Conservation (phyloP, 2,888 invertebrate genomes). For the Eupithecia exiguata region DNA sequence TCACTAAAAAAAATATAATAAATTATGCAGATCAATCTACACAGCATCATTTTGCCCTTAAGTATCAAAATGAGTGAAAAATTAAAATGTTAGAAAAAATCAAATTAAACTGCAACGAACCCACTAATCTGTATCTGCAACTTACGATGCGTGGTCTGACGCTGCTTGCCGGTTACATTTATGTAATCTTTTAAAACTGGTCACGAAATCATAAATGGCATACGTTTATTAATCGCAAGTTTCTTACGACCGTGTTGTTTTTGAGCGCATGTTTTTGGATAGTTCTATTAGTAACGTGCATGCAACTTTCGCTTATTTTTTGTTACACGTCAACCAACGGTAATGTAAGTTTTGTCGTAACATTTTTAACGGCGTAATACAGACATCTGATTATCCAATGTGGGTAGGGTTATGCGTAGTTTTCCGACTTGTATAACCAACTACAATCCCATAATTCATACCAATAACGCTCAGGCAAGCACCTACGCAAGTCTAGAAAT, state of each 20-base stretch:
- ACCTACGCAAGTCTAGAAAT: slow-evolving; percentile 70
- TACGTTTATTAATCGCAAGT: slow-evolving; percentile 23
- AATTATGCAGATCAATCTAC: background rate
- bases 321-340: slow-evolving; percentile 58
- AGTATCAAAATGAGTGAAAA: background rate
- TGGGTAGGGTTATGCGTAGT: slow-evolving; percentile 12
- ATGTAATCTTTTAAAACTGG: slow-evolving; percentile 42
- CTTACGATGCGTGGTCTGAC: background rate
- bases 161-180: background rate
- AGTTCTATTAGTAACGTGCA: slow-evolving; percentile 55
- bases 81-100: no score
- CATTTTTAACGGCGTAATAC: background rate
- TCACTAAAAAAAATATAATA: background rate
- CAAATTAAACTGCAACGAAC: no score
- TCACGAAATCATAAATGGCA: slow-evolving; percentile 39
- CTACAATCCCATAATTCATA: slow-evolving; percentile 59
- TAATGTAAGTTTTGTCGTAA: background rate
- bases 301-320: slow-evolving; percentile 67
- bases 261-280: slow-evolving; percentile 57
- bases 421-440: slow-evolving; percentile 36
- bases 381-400: background rate
- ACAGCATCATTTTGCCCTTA: background rate
- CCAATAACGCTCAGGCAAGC: slow-evolving; percentile 58
- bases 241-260: slow-evolving; percentile 45
- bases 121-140: background rate